Conservation (phyloP, 2,797 vertebrate genomes). For the Parambassis ranga region DNA sequence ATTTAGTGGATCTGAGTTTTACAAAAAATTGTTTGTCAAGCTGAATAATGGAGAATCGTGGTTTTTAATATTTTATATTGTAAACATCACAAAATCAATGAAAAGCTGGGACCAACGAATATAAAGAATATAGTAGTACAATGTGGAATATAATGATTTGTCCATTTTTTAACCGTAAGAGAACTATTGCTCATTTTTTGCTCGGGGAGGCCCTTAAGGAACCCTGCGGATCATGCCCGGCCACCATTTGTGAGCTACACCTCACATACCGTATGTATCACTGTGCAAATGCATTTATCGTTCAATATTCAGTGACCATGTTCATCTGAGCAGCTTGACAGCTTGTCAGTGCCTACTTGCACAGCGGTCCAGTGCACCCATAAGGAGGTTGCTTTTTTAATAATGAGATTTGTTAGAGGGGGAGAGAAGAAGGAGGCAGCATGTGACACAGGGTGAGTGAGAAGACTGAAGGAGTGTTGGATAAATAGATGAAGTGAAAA, state of each 20-base stretch:
- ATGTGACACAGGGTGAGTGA: slow-evolving; percentile 33
- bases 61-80: neutral
- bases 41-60: neutral
- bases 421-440: neutral
- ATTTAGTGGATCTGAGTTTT: neutral
- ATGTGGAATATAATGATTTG: neutral
- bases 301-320: slow-evolving; percentile 38
- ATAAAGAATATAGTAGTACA: neutral
- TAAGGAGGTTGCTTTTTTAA: slow-evolving; percentile 34
- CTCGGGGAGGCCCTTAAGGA: neutral
- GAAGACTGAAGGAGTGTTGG: slow-evolving; percentile 10
- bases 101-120: neutral
- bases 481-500: slow-evolving; percentile 33
- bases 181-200: slow-evolving; percentile 3
- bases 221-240: slow-evolving; percentile 6
- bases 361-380: slow-evolving; percentile 9
- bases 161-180: neutral
- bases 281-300: slow-evolving; percentile 42
- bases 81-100: neutral
- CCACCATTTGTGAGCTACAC: slow-evolving; percentile 17
- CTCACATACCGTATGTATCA: slow-evolving; percentile 14
- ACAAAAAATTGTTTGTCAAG: no score
- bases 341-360: slow-evolving; percentile 38
- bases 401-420: slow-evolving; percentile 48
- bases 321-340: slow-evolving; percentile 44